Evolutionary conservation across 2,888 invertebrate species (phyloP).

Genomic region (Ectemnius cavifrons): DNA sequence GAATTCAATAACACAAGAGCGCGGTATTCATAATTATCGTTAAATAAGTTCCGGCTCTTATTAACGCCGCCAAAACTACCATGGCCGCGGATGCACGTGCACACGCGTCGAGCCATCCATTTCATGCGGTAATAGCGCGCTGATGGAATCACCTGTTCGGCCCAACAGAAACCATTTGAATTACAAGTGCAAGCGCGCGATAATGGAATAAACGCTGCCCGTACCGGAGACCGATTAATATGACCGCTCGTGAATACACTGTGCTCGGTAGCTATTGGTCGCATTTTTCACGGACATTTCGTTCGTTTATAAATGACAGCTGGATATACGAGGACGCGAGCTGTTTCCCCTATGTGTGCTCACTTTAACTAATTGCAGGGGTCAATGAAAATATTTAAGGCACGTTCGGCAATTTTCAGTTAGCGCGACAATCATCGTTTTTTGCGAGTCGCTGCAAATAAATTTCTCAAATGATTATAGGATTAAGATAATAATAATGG

Average conservation of each 20-base stretch:
- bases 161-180: slow-evolving; percentile 54
- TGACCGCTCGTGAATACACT: background rate
- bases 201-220: slow-evolving; percentile 62
- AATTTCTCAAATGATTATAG: too few relatives aligned
- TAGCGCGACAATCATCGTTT: too few relatives aligned
- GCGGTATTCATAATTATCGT: slow-evolving; percentile 20
- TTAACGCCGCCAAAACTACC: slow-evolving; percentile 30
- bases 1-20: slow-evolving; percentile 9
- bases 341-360: too few relatives aligned
- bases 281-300: too few relatives aligned
- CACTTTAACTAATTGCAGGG: too few relatives aligned
- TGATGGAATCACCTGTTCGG: slow-evolving; percentile 49
- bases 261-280: too few relatives aligned
- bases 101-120: slow-evolving; percentile 37
- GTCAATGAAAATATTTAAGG: too few relatives aligned
- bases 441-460: too few relatives aligned
- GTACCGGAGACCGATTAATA: slow-evolving; percentile 49
- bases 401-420: too few relatives aligned
- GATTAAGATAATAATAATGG: too few relatives aligned
- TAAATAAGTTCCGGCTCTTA: slow-evolving; percentile 26
- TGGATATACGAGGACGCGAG: too few relatives aligned
- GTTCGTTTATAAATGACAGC: too few relatives aligned
- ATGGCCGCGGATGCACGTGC: background rate
- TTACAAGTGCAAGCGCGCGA: slow-evolving; percentile 54
- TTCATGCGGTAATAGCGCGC: slow-evolving; percentile 38